These are phyloP conservation scores for Xerus inauris DNA, from an alignment of 2,113 vertebrate species.

Conservation along the genomic window DNA sequence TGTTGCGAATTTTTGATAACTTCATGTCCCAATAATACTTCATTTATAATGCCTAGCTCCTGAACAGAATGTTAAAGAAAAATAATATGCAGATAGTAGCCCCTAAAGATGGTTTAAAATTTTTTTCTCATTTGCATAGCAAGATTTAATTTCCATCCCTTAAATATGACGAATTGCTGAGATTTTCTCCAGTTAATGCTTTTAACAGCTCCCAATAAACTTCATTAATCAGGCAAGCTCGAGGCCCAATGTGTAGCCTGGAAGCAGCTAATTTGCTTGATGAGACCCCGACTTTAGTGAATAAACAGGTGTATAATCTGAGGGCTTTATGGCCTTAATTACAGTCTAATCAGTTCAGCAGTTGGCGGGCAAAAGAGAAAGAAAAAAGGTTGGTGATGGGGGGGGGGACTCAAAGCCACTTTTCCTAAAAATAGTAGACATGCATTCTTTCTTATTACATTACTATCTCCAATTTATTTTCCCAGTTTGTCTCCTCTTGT, in stretches of 20 bases:
- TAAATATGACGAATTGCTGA: conserved; percentile 99
- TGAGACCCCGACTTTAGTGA: conserved; percentile 95
- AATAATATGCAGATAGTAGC: conserved; percentile 78
- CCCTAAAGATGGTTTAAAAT: conserved; percentile 84
- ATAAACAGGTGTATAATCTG: conserved; percentile 99
- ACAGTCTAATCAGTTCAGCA: conserved; percentile 99
- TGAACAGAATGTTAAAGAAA: conserved; percentile 56
- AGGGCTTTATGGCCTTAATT: conserved; percentile 99
- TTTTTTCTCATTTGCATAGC: conserved; percentile 90
- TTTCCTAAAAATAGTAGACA: conserved; percentile 57
- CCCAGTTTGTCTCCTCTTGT: neutral
- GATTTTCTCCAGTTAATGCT: conserved; percentile 99
- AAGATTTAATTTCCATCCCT: conserved; percentile 98
- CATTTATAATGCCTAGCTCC: neutral
- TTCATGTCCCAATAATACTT: neutral
- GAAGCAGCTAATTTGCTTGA: conserved; percentile 94
- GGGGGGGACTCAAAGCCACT: conserved; percentile 72
- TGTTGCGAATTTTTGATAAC: neutral
- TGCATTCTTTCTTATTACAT: neutral
- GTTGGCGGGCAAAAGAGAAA: conserved; percentile 90
- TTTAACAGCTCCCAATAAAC: conserved; percentile 99
- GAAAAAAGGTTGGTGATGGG: conserved; percentile 49
- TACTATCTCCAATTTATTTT: neutral
- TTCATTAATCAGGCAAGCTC: conserved; percentile 97
- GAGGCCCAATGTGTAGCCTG: conserved; percentile 90